phyloP scores from a whole-genome alignment of 2,113 vertebrate species.

The Phalacrocorax pelagicus region DNA sequence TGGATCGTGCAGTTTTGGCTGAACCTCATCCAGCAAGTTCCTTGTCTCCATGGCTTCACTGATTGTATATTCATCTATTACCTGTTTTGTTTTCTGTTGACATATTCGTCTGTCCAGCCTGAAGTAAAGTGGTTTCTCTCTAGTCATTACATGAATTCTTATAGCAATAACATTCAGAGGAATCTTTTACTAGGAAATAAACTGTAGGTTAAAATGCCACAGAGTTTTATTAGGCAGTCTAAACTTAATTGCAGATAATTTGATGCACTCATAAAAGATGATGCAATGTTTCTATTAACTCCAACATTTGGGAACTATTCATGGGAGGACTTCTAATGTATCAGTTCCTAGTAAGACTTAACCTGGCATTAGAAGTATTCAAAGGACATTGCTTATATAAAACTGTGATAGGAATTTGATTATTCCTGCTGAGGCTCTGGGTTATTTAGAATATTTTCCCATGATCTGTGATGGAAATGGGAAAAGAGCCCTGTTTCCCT shows the following conservation, averaged over 20 bases:
- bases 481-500: not conserved
- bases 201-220: constrained; percentile 75
- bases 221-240: constrained; percentile 75
- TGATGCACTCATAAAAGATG: constrained; percentile 73
- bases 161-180: constrained; percentile 52
- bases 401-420: not conserved
- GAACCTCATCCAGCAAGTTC: not conserved
- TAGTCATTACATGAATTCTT: constrained; percentile 42
- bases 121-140: constrained; percentile 46
- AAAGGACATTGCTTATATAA: not conserved
- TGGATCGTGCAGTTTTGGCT: not conserved
- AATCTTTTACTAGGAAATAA: constrained; percentile 72
- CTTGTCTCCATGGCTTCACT: not conserved
- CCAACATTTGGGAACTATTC: constrained; percentile 33
- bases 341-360: not conserved
- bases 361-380: not conserved
- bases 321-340: not conserved
- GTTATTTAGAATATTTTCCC: not conserved
- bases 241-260: constrained; percentile 77
- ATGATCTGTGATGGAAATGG: not conserved
- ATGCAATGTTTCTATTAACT: constrained; percentile 56
- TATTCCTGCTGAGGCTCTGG: not conserved
- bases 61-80: not conserved
- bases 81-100: not conserved
- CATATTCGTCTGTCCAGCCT: constrained; percentile 42